phyloP scores from a whole-genome alignment of 2,113 vertebrate genomes.

The Callionymus lyra region DNA sequence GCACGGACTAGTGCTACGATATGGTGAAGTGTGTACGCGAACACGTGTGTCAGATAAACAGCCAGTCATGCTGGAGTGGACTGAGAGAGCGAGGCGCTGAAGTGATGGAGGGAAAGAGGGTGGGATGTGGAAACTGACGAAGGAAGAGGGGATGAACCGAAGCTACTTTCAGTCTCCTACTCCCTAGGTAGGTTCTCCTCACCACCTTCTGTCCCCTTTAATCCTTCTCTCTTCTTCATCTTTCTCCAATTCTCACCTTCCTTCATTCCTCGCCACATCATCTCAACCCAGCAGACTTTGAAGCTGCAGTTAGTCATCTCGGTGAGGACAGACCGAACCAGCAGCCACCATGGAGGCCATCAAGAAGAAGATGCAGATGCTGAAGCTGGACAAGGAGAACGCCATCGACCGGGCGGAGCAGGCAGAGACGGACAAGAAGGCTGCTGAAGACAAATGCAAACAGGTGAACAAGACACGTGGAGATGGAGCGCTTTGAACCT shows the following conservation, averaged over 20 bases:
- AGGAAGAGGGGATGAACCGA: slow-evolving; percentile 44
- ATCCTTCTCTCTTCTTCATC: slow-evolving; percentile 40
- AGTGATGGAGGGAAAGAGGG: slow-evolving; percentile 30
- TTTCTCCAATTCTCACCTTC: too few relatives aligned
- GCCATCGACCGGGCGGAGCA: slow-evolving; percentile 92
- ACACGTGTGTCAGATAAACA: slow-evolving; percentile 24
- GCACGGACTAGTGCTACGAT: slow-evolving; percentile 53
- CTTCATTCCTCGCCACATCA: slow-evolving; percentile 17
- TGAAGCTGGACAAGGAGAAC: slow-evolving; percentile 94
- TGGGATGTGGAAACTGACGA: slow-evolving; percentile 25
- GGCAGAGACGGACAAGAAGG: slow-evolving; percentile 90
- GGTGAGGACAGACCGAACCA: slow-evolving; percentile 8
- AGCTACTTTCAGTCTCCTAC: too few relatives aligned
- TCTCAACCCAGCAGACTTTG: slow-evolving; percentile 15
- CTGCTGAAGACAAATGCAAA: slow-evolving; percentile 87
- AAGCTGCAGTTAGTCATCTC: slow-evolving; percentile 18
- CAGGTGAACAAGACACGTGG: slow-evolving; percentile 67
- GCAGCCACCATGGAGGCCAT: slow-evolving; percentile 84
- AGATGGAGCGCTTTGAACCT: too few relatives aligned
- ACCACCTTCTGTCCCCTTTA: slow-evolving; percentile 66
- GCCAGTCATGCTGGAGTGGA: slow-evolving; percentile 32
- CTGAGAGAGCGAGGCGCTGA: slow-evolving; percentile 30
- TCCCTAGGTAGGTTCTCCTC: slow-evolving; percentile 51
- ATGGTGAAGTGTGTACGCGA: slow-evolving; percentile 32
- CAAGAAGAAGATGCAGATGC: slow-evolving; percentile 84